These are phyloP conservation scores for Odontophorus gujanensis DNA, from an alignment of 2,113 vertebrate genomes.

Conservation along the genomic window DNA sequence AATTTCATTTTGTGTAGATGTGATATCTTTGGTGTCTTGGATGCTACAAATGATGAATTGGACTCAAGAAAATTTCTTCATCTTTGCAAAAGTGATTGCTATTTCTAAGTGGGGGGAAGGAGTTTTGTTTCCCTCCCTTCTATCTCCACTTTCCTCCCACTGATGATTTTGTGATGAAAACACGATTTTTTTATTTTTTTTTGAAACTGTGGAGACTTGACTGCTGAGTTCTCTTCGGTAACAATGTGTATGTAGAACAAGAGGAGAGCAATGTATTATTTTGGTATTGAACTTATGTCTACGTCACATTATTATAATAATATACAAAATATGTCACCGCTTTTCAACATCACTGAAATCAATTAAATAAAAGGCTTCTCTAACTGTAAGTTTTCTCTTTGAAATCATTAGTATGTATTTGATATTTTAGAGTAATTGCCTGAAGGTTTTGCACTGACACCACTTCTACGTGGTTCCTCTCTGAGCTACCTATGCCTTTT, in stretches of 20 bases:
- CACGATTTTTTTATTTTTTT: accelerated
- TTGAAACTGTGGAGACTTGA: neutral
- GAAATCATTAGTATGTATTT: neutral
- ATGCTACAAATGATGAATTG: neutral
- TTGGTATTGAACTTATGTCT: neutral
- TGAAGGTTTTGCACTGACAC: neutral
- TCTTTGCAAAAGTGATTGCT: neutral
- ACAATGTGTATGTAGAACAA: neutral
- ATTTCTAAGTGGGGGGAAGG: neutral
- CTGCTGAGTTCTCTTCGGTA: neutral
- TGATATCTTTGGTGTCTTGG: neutral
- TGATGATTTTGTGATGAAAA: neutral
- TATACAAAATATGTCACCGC: neutral
- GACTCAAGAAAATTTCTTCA: neutral
- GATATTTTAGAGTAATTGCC: neutral
- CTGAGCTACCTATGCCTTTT: neutral
- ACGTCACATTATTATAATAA: neutral
- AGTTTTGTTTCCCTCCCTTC: neutral
- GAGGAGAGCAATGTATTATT: neutral
- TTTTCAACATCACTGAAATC: neutral
- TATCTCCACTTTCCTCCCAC: neutral
- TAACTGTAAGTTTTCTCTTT: neutral
- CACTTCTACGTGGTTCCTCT: neutral
- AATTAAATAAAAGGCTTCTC: neutral
- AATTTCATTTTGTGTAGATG: neutral